Evolutionary conservation across 2,797 vertebrate genomes (phyloP).

Genomic region (Lacerta bilineata): DNA sequence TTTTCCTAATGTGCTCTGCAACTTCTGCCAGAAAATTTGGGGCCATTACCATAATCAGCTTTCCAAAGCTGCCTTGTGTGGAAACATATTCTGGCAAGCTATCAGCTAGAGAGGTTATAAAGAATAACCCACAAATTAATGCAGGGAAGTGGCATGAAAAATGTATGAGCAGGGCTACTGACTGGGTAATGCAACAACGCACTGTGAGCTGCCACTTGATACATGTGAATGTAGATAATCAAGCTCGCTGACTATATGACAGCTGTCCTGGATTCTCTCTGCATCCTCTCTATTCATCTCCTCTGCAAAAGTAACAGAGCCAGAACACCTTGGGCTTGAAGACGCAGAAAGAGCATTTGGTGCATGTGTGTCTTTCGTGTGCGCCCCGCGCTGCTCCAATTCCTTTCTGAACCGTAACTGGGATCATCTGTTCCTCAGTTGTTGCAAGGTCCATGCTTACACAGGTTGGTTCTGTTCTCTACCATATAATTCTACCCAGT

Average conservation of each 20-base stretch:
- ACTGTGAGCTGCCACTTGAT: neutral
- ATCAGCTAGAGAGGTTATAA: conserved; percentile 27
- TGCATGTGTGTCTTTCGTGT: no score
- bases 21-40: conserved; percentile 24
- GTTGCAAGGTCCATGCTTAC: neutral
- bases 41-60: neutral
- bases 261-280: conserved; percentile 24
- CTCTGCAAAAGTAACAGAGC: conserved; percentile 20
- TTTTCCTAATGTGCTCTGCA: neutral
- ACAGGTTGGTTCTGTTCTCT: neutral
- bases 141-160: conserved; percentile 49
- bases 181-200: conserved; percentile 13
- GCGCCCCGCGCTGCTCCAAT: neutral
- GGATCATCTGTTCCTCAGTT: conserved; percentile 31
- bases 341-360: conserved; percentile 42
- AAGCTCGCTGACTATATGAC: neutral
- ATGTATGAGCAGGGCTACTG: conserved; percentile 52
- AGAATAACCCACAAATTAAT: neutral
- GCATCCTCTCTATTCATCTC: conserved; percentile 12
- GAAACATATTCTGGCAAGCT: conserved; percentile 48
- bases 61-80: neutral
- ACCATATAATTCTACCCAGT: neutral
- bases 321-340: conserved; percentile 28
- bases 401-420: conserved; percentile 47
- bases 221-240: conserved; percentile 10